Evolutionary conservation across 2,797 vertebrate species (phyloP), one percentile per base, ranked within the genome.

Genomic region (Anolis apletophallus): DNA sequence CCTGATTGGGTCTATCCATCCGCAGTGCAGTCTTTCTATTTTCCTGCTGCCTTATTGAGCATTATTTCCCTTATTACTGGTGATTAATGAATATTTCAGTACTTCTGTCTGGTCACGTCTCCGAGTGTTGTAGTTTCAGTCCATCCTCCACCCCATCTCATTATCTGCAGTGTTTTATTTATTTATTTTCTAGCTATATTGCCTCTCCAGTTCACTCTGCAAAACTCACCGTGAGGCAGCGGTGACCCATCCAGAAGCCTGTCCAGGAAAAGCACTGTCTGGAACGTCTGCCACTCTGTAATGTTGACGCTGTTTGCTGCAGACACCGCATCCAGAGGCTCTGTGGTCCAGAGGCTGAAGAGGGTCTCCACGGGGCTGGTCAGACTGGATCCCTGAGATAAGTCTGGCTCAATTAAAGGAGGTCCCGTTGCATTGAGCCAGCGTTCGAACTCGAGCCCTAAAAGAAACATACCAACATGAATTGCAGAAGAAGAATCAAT

Each of bases 251-350:
- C 98, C 90, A 99, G 93, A 89, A 99, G 97, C 87, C 97, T 97
- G 95, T 99, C 98, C 91, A 99, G 95, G 94, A 99, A 99, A 46
- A 99, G 97, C 23, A 98, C 98, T 0, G 97, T 98, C 96, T 99
- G 98, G 93, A 99, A 99, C 84, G 98, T 98, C 95, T 96, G 98
- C 98, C 98, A 99, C 85, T 97, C 95, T 10, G 97, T 97, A 81
- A 99, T 97, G 96, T 99, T 97, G 14, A 90, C 89, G 8, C 95
- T 89, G 82, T 97, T 97, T 89, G 96, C 95, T 10, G 98, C 96
- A 3, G 93, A 93, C 8, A 93, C 94, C 34, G 93, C 93, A 89
- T 98, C 96, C 1, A 97, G 96, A 67, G 97, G 90, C n/a, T 96
- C 95, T 0, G 94, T 76, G 0, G 94, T 97, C 98, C 98, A 99